Conservation (phyloP, 2,113 vertebrate genomes). For the Trochalopteron elliotii region DNA sequence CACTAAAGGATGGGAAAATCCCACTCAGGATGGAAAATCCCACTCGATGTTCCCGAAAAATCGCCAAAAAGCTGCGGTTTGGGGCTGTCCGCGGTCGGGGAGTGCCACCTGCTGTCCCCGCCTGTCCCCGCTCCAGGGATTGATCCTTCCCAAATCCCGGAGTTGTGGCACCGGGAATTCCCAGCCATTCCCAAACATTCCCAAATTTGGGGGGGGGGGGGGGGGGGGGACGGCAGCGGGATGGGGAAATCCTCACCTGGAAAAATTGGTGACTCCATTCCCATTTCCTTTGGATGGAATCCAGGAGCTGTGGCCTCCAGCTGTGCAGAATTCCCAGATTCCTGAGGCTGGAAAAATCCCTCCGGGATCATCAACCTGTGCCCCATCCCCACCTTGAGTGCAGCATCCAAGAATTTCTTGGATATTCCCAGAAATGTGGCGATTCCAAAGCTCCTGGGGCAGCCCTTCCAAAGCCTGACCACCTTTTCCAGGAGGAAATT, state of each 20-base stretch:
- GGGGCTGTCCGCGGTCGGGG: neutral
- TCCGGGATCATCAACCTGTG: too few species aligned
- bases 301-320: too few species aligned
- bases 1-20: neutral
- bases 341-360: too few species aligned
- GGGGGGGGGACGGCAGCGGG: too few species aligned
- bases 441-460: too few species aligned
- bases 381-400: too few species aligned
- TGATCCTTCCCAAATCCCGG: neutral
- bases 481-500: too few species aligned
- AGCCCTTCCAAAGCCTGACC: too few species aligned
- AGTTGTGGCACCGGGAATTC: neutral
- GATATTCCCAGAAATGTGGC: too few species aligned
- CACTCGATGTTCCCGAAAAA: neutral
- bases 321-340: too few species aligned
- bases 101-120: slow-evolving; percentile 51
- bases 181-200: neutral
- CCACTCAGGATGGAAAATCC: neutral
- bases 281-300: too few species aligned
- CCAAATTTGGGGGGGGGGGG: neutral
- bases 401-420: too few species aligned
- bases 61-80: rapidly evolving
- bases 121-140: neutral
- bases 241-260: neutral
- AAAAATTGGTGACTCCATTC: neutral